Percentiles rank a stretch among this genome's conserved stretches.
Conservation (phyloP, 1,140 invertebrate species). For the Platyscapa corneri region DNA sequence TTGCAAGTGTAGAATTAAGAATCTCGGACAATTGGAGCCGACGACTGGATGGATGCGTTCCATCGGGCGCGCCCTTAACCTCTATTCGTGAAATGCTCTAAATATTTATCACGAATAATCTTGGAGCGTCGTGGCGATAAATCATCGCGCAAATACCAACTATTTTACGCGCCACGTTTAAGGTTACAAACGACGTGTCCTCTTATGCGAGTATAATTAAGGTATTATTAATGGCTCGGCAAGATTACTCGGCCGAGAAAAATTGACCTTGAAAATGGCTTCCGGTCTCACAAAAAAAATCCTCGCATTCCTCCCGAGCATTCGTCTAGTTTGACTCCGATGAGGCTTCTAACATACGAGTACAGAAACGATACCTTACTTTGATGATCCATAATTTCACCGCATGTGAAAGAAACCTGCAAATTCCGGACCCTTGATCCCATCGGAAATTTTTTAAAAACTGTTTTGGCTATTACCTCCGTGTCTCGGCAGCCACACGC, state of each 20-base stretch:
- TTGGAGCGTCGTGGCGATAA: too few relatives aligned
- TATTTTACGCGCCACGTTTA: too few relatives aligned
- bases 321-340: background rate
- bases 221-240: background rate
- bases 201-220: background rate
- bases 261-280: background rate
- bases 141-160: too few relatives aligned
- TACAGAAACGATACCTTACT: background rate
- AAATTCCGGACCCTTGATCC: conserved; percentile 6
- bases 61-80: too few relatives aligned
- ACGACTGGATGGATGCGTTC: too few relatives aligned
- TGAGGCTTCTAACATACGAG: conserved; percentile 37
- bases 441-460: background rate
- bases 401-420: background rate
- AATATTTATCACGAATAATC: too few relatives aligned
- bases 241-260: background rate
- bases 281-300: conserved; percentile 31
- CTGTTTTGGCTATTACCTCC: background rate
- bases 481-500: too few relatives aligned
- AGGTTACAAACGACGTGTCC: too few relatives aligned
- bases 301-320: background rate
- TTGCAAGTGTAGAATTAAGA: too few relatives aligned
- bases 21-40: too few relatives aligned
- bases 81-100: too few relatives aligned
- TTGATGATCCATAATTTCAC: background rate